Base-by-base conservation (phyloP, 2,113 vertebrate genomes). In the Planiliza haematocheilus region DNA sequence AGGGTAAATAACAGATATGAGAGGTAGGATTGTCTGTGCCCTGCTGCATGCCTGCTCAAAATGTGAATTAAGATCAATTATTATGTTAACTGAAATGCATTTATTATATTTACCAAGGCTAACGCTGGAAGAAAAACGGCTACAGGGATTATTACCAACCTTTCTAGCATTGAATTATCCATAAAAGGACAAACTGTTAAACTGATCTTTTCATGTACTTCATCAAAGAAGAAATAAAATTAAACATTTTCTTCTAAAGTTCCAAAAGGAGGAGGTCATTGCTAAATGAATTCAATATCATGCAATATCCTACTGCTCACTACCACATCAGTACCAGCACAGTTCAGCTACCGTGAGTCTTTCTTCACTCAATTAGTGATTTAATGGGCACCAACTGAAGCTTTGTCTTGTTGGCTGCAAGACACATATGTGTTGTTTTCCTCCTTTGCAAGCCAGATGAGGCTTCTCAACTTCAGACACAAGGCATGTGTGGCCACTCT, bases 361-460 rank as follows among this genome's bases (percentile, higher is more conserved):
- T 79, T 65, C 38, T 66, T 55, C 48, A 50, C 42, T 70, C 50
- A 58, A 56, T 59, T 67, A 70, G 59, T 51, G 52, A 62, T 71
- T 71, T 42, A 60, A 74, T 61, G 8, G 24, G n/a, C 42, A 79
- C 21, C 21, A 39, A 50, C 39, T 60, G 55, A 78, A 56, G 30
- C 38, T 68, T 68, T 42, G 51, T 72, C 70, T 66, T 56, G 13
- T 66, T 75, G 53, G 58, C 66, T 70, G 12, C 18, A 42, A 67
- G 51, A 63, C 21, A 69, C n/a, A 36, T 51, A 21, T 74, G 7
- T 48, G 4, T 66, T 79, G 2, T 14, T 24, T 48, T 58, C 46
- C 51, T 80, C 7, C 68, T 66, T 74, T 69, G 9, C 43, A 58
- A 76, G 20, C 43, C 74, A 77, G 65, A 77, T 67, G 57, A 88